phyloP scores from a whole-genome alignment of 2,113 vertebrate genomes.

The Dipodomys ordii region DNA sequence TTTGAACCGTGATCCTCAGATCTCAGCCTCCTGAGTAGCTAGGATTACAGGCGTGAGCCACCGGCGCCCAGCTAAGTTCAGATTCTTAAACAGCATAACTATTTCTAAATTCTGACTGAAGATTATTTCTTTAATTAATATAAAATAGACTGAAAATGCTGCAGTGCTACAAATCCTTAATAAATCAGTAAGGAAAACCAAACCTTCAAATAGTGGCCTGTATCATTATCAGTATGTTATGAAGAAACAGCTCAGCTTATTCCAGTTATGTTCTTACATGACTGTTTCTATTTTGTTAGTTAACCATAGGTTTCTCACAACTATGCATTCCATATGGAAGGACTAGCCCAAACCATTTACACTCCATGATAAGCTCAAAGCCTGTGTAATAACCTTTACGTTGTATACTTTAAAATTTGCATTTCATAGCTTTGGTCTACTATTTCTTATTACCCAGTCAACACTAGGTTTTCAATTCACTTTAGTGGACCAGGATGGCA shows the following conservation, averaged over 20 bases:
- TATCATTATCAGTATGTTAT: background rate
- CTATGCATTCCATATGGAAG: background rate
- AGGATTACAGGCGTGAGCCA: no score
- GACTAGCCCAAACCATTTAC: background rate
- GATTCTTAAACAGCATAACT: background rate
- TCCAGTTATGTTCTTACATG: background rate
- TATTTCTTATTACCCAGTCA: background rate
- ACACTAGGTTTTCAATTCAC: background rate
- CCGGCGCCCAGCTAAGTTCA: background rate
- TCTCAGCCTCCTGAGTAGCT: no score
- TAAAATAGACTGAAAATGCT: background rate
- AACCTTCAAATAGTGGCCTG: no score
- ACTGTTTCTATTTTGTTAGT: background rate
- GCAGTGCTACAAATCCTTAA: background rate
- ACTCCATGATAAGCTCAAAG: background rate
- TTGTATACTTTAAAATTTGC: background rate
- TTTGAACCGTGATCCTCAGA: no score
- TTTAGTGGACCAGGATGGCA: background rate
- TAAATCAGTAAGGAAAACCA: background rate
- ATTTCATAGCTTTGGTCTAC: background rate
- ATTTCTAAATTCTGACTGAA: background rate
- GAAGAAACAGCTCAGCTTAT: background rate
- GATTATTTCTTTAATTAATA: conserved; percentile 15
- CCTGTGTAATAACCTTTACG: background rate
- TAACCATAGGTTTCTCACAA: background rate